Percentiles rank a stretch among this genome's conserved stretches.
phyloP scores from a whole-genome alignment of 2,888 invertebrate species.

The Tuta absoluta region DNA sequence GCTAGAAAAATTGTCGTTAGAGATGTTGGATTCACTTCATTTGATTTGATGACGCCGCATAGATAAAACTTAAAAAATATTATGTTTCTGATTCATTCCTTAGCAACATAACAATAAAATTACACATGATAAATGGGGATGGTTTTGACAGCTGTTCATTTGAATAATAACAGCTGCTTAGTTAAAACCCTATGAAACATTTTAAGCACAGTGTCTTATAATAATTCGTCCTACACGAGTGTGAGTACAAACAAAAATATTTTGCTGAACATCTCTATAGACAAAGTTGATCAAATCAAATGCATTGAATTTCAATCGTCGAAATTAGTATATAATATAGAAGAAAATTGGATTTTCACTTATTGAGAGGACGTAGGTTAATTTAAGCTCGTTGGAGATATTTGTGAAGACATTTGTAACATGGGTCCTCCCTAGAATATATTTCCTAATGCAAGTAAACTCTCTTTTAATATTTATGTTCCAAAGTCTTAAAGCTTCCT shows the following conservation, averaged over 20 bases:
- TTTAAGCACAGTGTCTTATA: background rate
- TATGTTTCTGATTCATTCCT: background rate
- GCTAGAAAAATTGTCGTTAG: slow-evolving; percentile 33
- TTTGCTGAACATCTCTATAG: too few species aligned
- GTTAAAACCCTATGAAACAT: background rate
- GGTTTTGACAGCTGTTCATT: too few species aligned
- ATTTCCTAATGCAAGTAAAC: slow-evolving; percentile 18
- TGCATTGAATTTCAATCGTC: slow-evolving; percentile 24
- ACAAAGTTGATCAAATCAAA: slow-evolving; percentile 12
- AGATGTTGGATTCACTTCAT: slow-evolving; percentile 24
- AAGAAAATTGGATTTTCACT: slow-evolving; percentile 23
- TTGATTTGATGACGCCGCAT: background rate
- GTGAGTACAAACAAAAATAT: background rate
- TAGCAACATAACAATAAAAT: background rate
- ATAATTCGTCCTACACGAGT: background rate
- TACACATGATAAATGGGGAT: too few species aligned
- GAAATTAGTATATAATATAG: slow-evolving; percentile 24
- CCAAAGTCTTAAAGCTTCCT: slow-evolving; percentile 60
- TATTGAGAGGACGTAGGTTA: slow-evolving; percentile 12
- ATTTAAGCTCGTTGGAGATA: slow-evolving; percentile 1
- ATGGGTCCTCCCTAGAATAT: slow-evolving; percentile 16
- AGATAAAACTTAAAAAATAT: background rate
- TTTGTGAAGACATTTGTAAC: slow-evolving; percentile 20
- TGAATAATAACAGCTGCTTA: background rate
- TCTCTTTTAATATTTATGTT: slow-evolving; percentile 19